Base-by-base conservation (phyloP, 2,113 vertebrate species). In the Porphyrio hochstetteri region DNA sequence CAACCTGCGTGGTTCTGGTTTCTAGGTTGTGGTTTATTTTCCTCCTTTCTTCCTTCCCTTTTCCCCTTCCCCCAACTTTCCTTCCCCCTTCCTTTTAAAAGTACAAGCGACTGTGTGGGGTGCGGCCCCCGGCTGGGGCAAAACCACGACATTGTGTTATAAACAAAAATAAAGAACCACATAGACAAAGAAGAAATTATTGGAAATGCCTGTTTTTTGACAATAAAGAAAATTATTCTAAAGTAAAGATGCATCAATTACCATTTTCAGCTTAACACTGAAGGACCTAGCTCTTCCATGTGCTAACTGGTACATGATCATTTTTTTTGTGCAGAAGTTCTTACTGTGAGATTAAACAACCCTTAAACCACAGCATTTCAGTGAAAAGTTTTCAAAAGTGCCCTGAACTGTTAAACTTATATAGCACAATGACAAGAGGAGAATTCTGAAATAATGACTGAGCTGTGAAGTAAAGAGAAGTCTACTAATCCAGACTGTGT, bases 241-340 rank as follows among this genome's bases (percentile, higher is more conserved):
- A 50, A 65, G 7, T 24, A 57, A 8, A 42, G 5, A n/a, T 46
- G 0, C 52, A 56, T 71, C 52, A 82, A 63, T 35, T 88, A 31
- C 3, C 4, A 24, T 77, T 82, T 67, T 4, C 21, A 92, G 9
- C 28, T 75, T 40, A 75, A 5, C 12, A 14, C 4, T 82, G 56
- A 78, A 61, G 6, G 10, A 24, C 10, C 7, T 42, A 29, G 8
- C 5, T 78, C 33, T 82, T 55, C 21, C 13, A 20, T 0, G 0
- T 25, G 33, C n/a, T 19, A 84, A 52, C 19, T 69, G 7, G 9
- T 16, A 53, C 8, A 28, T 40, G 18, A 21, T 8, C 67, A 48
- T 57, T 68, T 48, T 56, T 56, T 24, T 84, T 90, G 18, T 53
- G 7, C 6, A 90, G 29, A 90, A 82, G 4, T 75, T 13, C 5